These are phyloP conservation scores for Troides oblongomaculatus DNA, from an alignment of 2,888 invertebrate genomes.

Conservation along the genomic window DNA sequence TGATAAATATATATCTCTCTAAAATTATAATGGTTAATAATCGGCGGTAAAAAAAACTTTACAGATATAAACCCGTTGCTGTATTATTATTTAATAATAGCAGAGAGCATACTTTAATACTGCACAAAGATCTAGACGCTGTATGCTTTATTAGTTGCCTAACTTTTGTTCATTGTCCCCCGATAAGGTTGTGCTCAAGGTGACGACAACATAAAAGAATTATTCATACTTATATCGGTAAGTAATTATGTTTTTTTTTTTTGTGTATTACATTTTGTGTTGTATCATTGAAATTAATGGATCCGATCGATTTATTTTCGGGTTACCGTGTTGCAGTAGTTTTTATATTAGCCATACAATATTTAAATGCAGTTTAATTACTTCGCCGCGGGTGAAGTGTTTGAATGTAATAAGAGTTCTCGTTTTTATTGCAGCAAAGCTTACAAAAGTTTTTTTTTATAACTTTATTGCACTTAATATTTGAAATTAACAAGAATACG, in stretches of 20 bases:
- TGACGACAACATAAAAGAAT: constrained; percentile 23
- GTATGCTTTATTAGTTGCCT: constrained; percentile 11
- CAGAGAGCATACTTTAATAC: neutral
- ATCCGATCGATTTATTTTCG: constrained; percentile 19
- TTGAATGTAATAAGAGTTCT: neutral
- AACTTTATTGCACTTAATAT: too few species aligned
- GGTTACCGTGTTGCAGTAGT: constrained; percentile 4
- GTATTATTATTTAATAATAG: neutral
- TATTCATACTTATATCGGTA: constrained; percentile 17
- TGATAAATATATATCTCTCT: too few species aligned
- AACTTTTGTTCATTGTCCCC: constrained; percentile 20
- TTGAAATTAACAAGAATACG: too few species aligned
- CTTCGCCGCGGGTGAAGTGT: neutral
- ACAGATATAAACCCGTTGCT: neutral
- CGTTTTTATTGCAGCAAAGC: neutral
- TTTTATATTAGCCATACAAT: constrained; percentile 7
- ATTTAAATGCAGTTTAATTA: constrained; percentile 9
- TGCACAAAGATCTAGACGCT: neutral
- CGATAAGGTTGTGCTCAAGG: constrained; percentile 25
- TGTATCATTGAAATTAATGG: constrained; percentile 31
- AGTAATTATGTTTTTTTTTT: constrained; percentile 27
- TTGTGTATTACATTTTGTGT: constrained; percentile 23
- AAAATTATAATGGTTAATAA: too few species aligned
- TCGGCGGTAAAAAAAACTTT: too few species aligned
- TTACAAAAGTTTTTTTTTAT: neutral